Evolutionary conservation across 2,797 vertebrate species (phyloP).

Genomic region (Myotis myotis): DNA sequence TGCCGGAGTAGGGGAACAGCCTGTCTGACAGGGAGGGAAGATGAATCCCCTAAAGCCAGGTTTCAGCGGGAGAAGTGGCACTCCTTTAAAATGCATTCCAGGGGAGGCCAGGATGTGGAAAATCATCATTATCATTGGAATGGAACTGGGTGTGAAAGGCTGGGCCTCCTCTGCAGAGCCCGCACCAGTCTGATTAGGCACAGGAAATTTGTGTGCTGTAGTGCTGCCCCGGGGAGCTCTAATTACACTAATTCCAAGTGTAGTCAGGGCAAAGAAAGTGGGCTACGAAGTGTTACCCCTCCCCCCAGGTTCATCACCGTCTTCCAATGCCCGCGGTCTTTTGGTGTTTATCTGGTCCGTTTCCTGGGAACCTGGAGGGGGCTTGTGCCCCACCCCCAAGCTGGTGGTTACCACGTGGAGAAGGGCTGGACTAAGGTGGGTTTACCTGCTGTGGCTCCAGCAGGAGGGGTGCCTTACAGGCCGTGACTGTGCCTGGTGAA

Average conservation of each 20-base stretch:
- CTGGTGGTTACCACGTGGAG: not conserved
- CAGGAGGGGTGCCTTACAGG: not conserved
- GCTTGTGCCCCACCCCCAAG: not conserved
- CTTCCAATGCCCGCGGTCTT: not conserved
- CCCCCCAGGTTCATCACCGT: not conserved
- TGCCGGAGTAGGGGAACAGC: conserved; percentile 26
- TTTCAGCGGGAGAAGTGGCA: conserved; percentile 28
- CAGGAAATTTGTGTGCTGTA: not conserved
- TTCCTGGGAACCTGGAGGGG: not conserved
- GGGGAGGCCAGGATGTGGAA: conserved; percentile 75
- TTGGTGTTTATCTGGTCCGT: conserved; percentile 48
- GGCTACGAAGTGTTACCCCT: not conserved
- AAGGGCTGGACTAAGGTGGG: not conserved
- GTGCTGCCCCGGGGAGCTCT: not conserved
- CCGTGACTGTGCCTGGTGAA: conserved; percentile 76
- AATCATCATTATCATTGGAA: conserved; percentile 76
- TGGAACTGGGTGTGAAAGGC: conserved; percentile 65
- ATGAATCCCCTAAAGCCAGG: conserved; percentile 58
- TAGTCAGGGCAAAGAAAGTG: conserved; percentile 7
- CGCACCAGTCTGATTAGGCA: not conserved
- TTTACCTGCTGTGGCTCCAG: not conserved
- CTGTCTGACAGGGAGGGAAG: not conserved
- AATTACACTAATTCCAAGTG: not conserved
- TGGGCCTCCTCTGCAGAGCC: not conserved
- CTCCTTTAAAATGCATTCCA: conserved; percentile 64